A percentile compares a stretch with the other conserved stretches of the same genome.
phyloP scores from a whole-genome alignment of 2,888 invertebrate species.

The Leptogaster cylindrica region DNA sequence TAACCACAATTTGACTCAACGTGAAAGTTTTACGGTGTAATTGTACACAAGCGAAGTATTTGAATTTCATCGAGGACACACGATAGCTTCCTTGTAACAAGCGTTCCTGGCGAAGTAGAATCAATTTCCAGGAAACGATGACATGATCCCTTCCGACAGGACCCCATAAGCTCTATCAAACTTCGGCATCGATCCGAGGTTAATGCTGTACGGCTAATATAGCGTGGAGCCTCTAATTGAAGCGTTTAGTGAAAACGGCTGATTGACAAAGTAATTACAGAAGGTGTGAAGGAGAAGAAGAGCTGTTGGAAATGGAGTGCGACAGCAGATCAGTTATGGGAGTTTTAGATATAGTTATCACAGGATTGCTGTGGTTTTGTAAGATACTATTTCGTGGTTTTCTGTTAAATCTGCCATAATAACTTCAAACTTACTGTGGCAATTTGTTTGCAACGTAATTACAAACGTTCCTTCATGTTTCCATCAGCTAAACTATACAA shows the following conservation, averaged over 20 bases:
- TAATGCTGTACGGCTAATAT: too few relatives aligned
- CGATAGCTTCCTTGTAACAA: too few relatives aligned
- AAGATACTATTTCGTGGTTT: conserved; percentile 16
- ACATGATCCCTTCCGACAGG: neutral
- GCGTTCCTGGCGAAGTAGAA: too few relatives aligned
- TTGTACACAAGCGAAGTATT: too few relatives aligned
- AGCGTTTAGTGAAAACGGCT: conserved; percentile 14
- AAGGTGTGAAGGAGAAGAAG: neutral
- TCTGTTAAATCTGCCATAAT: conserved; percentile 21
- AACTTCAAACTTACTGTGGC: conserved; percentile 6
- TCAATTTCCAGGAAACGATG: neutral
- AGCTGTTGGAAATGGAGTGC: neutral
- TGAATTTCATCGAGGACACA: too few relatives aligned
- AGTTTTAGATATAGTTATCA: neutral
- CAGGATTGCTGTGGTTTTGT: conserved; percentile 16
- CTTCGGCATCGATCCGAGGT: neutral
- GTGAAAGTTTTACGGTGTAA: neutral
- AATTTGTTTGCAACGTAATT: conserved; percentile 29
- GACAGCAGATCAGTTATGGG: too few relatives aligned
- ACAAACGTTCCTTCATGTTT: conserved; percentile 7
- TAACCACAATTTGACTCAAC: neutral
- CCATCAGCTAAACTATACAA: neutral
- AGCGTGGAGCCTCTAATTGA: conserved; percentile 16
- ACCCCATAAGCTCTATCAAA: neutral
- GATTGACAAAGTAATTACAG: conserved; percentile 23